Conservation (phyloP, 35 echinoderm and acorn worm species). For the Holothuria glaberrima region DNA sequence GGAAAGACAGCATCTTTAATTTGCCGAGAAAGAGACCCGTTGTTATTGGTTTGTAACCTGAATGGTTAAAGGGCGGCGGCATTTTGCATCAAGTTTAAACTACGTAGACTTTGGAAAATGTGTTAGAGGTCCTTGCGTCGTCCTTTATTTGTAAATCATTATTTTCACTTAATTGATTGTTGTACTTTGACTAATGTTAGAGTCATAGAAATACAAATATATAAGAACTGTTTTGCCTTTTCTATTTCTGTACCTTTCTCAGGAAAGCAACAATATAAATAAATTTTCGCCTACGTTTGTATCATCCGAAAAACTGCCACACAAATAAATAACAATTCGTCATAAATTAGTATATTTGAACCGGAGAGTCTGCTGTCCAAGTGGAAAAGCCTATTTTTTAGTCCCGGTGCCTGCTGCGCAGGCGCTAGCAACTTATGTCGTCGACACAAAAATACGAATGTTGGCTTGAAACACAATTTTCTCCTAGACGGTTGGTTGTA, state of each 20-base stretch:
- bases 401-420: too few relatives aligned
- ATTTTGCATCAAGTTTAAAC: not conserved
- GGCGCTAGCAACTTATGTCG: too few relatives aligned
- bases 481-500: too few relatives aligned
- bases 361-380: not conserved
- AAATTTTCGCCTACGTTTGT: not conserved
- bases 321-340: not conserved
- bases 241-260: not conserved
- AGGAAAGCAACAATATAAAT: not conserved
- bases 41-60: constrained; percentile 8
- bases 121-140: not conserved
- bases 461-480: too few relatives aligned
- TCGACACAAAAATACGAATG: too few relatives aligned
- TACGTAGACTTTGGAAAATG: not conserved
- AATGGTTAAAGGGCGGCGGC: too few relatives aligned
- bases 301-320: not conserved
- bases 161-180: not conserved
- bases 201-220: not conserved
- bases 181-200: not conserved
- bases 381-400: too few relatives aligned
- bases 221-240: not conserved
- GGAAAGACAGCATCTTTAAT: too few relatives aligned
- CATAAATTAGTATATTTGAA: not conserved
- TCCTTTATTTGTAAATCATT: not conserved
- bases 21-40: too few relatives aligned